A percentile compares a stretch with the other conserved stretches of the same genome.
phyloP scores from a whole-genome alignment of 2,113 vertebrate genomes.

The Microcebus ravelobensis region DNA sequence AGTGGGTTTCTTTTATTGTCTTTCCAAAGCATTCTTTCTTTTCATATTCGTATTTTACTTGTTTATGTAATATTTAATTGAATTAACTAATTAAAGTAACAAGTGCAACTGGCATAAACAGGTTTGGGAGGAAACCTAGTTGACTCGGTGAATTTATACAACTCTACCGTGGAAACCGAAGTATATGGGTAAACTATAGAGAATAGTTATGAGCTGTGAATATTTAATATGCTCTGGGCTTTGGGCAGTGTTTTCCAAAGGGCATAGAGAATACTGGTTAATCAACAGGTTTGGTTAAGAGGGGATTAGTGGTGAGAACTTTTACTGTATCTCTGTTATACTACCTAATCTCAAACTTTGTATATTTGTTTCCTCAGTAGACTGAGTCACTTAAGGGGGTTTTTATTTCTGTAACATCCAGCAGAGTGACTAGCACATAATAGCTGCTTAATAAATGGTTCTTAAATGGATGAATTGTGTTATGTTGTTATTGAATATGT shows the following conservation, averaged over 20 bases:
- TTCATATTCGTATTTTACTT: not conserved
- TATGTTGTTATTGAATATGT: constrained; percentile 35
- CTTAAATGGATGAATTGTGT: constrained; percentile 32
- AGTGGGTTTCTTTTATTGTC: not conserved
- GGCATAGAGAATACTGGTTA: not conserved
- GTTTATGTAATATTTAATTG: constrained; percentile 40
- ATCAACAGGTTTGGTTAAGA: not conserved
- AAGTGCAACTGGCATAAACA: not conserved
- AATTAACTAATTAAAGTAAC: constrained; percentile 27
- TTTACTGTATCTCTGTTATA: not conserved
- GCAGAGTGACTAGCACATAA: not conserved
- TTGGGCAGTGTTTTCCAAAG: constrained; percentile 17
- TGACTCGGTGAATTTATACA: not conserved
- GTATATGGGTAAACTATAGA: not conserved
- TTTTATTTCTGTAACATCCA: constrained; percentile 10
- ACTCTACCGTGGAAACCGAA: not conserved
- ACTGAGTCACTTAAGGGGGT: constrained; percentile 51
- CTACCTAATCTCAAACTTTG: not conserved
- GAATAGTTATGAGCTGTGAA: not conserved
- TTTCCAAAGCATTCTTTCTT: constrained; percentile 32
- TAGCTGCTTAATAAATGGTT: constrained; percentile 41
- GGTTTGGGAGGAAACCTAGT: constrained; percentile 31
- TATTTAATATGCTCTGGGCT: not conserved
- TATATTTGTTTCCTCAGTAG: constrained; percentile 14
- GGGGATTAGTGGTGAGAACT: not conserved